Evolutionary conservation across 2,888 invertebrate species (phyloP).

Genomic region (Rhagophthalmus giganteus): DNA sequence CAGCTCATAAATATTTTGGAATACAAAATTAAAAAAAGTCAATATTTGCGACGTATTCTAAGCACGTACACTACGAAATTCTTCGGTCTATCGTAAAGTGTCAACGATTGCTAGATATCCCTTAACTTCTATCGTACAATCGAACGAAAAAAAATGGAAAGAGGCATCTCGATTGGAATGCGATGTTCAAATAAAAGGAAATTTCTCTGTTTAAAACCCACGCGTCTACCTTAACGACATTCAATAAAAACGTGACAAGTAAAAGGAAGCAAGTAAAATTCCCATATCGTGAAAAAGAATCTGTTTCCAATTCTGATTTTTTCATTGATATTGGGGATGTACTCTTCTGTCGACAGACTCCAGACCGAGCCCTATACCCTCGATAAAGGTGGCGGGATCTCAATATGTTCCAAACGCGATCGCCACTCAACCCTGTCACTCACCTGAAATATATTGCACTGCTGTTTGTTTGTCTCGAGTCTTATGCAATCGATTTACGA

Average conservation of each 20-base stretch:
- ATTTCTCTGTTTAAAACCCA: slow-evolving; percentile 26
- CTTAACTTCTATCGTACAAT: slow-evolving; percentile 30
- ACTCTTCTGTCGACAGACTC: slow-evolving; percentile 21
- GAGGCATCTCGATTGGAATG: slow-evolving; percentile 3
- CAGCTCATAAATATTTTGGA: not conserved
- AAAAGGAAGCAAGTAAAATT: slow-evolving; percentile 22
- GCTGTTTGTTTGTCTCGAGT: slow-evolving; percentile 39
- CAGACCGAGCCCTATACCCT: no score
- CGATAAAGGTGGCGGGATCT: no score
- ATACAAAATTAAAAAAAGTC: no score
- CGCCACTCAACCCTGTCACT: slow-evolving; percentile 44
- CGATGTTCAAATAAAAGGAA: slow-evolving; percentile 13
- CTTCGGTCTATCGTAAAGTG: slow-evolving; percentile 41
- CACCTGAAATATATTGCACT: slow-evolving; percentile 45
- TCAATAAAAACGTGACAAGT: slow-evolving; percentile 27
- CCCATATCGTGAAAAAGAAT: slow-evolving; percentile 19
- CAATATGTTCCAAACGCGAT: slow-evolving; percentile 44
- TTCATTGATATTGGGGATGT: slow-evolving; percentile 28
- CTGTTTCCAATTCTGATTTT: slow-evolving; percentile 29
- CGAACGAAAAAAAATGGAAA: slow-evolving; percentile 4
- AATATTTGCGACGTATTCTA: slow-evolving; percentile 33
- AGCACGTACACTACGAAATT: slow-evolving; percentile 40
- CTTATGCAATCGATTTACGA: slow-evolving; percentile 42
- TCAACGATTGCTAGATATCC: slow-evolving; percentile 44
- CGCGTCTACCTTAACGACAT: slow-evolving; percentile 22